Evolutionary conservation across 2,113 vertebrate genomes (phyloP).

Genomic region (Aldabrachelys gigantea): DNA sequence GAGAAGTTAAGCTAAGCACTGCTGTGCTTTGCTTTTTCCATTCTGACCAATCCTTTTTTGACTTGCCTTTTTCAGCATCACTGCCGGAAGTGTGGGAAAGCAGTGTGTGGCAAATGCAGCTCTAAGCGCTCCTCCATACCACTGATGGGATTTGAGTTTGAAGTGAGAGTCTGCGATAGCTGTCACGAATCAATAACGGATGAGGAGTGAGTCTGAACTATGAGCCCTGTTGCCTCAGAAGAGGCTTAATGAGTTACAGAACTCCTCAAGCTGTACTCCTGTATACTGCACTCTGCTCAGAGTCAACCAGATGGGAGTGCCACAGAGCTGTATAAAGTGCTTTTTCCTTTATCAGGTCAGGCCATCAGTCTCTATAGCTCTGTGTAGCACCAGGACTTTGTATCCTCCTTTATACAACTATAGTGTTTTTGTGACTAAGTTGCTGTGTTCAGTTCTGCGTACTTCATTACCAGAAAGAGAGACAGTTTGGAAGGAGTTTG

Average conservation of each 20-base stretch:
- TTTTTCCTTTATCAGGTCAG: not conserved
- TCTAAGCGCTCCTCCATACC: conserved; percentile 96
- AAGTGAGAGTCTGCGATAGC: conserved; percentile 95
- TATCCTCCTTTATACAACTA: not conserved
- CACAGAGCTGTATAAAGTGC: no score
- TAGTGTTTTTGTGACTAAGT: not conserved
- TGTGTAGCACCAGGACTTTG: not conserved
- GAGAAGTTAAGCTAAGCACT: no score
- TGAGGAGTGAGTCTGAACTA: conserved; percentile 89
- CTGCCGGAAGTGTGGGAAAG: conserved; percentile 96
- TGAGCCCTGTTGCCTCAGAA: fast-evolving
- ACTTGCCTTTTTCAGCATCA: conserved; percentile 86
- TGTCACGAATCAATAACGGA: conserved; percentile 96
- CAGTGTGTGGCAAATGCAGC: conserved; percentile 95
- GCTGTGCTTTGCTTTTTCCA: not conserved
- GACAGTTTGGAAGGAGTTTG: not conserved
- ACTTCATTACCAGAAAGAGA: not conserved
- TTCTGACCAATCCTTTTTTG: not conserved
- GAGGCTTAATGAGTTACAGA: fast-evolving
- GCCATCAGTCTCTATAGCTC: not conserved
- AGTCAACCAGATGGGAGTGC: not conserved
- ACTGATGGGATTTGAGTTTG: conserved; percentile 97
- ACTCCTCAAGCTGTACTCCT: not conserved
- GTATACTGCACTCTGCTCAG: not conserved
- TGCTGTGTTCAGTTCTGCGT: not conserved